Base-by-base conservation (phyloP, 2,113 vertebrate genomes). In the Ochotona princeps region DNA sequence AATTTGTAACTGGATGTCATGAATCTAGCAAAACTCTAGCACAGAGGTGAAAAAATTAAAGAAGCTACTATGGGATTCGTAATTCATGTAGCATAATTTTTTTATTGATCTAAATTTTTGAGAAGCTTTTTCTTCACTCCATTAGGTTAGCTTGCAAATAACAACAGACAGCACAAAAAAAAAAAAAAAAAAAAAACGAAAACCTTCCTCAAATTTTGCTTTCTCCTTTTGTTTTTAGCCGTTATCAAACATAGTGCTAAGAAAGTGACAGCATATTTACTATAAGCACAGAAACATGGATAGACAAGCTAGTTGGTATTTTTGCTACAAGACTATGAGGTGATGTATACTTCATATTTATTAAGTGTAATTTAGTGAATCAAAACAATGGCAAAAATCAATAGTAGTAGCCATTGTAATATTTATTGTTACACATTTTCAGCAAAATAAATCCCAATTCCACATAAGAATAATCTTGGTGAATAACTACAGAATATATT, bases 21-120 rank as follows among this genome's bases (percentile, higher is more conserved):
- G 38, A 79, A 47, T 32, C 44, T 85, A 93, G 74, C 61, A 89
- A 65, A 89, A 72, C 32, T 79, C 44, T 32, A 79, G 54, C 73
- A 72, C 8, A 79, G 26, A 73, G 20, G 32, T 90, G 12, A 57
- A 69, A 73, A 78, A 80, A 44, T 65, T 72, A 57, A 79, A 66
- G 44, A 69, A 69, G 38, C 32, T 28, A 70, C 5, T 32, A 32
- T 47, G 44, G 72, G 11, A 84, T 73, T 65, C 9, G 35, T 2
- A 57, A 10, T 17, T 57, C 23, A 85, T 23, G 28, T 94, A 79
- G 25, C 65, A 15, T 54, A 84, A 79, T 65, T 69, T 72, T 15
- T 79, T 85, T 28, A 72, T 72, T 67, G 44, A 47, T 79, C 79
- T 72, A 57, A 54, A 84, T 72, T 85, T 79, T 60, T 74, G 47